phyloP scores from a whole-genome alignment of 2,888 invertebrate species.

The Cistogaster globosa region DNA sequence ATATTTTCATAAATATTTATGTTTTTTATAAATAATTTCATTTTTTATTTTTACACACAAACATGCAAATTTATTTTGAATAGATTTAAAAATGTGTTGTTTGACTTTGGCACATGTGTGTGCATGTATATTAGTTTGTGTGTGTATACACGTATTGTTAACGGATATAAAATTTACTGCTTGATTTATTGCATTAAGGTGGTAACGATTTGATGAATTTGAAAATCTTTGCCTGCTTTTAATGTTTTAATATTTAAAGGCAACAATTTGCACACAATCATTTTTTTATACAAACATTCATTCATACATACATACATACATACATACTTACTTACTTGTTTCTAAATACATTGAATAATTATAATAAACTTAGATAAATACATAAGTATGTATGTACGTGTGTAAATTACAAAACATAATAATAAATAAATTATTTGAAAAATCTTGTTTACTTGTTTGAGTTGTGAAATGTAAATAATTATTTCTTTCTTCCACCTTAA shows the following conservation, averaged over 20 bases:
- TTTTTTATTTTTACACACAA: too few species aligned
- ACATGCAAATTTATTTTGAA: too few species aligned
- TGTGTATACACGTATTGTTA: background rate
- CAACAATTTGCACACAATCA: too few species aligned
- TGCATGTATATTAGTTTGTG: background rate
- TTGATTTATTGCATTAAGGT: background rate
- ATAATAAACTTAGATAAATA: too few species aligned
- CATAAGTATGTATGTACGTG: background rate
- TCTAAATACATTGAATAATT: too few species aligned
- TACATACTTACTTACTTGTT: too few species aligned
- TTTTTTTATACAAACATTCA: too few species aligned
- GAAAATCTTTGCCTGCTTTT: background rate
- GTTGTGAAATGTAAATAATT: background rate
- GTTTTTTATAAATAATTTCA: too few species aligned
- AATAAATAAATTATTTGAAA: too few species aligned
- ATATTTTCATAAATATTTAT: too few species aligned
- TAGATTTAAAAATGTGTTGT: too few species aligned
- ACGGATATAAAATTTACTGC: background rate
- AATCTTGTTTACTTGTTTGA: constrained; percentile 18
- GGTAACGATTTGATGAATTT: background rate
- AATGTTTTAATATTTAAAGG: background rate
- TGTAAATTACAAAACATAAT: background rate
- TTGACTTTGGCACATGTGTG: background rate
- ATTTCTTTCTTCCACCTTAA: background rate
- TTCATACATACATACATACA: too few species aligned